Evolutionary conservation across 2,797 vertebrate genomes (phyloP), one percentile per base, ranked within the genome.

Genomic region (Paramormyrops hopkinsi): DNA sequence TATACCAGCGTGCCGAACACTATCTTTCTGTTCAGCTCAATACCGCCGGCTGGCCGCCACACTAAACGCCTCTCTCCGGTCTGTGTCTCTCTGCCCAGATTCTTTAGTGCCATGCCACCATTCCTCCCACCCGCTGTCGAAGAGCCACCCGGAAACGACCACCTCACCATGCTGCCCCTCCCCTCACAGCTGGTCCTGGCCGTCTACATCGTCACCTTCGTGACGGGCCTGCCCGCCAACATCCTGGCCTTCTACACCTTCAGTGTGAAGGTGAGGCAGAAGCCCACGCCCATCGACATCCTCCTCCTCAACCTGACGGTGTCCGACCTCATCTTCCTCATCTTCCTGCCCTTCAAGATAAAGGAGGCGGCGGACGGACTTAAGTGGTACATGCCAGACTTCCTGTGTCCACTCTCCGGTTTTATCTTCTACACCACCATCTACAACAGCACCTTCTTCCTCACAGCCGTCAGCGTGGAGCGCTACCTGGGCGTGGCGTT

Each of bases 401-500:
- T 25, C 6, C 93, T 97, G n/a, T 97, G 97, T 48, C 95, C 96
- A 0, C 73, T 97, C 17, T 96, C 96, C 0, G 93, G 95, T 53
- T 96, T 96, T 90, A 22, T 97, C 90, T 97, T 97, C 94, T 97
- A 96, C 92, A 96, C 97, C 94, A 97, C 96, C 88, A 97, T 97
- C 92, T 97, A 97, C 92, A 96, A 95, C 92, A 97, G 97, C 91
- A 94, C 94, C 41, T 96, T 96, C 90, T 96, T 96, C 90, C 94
- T 97, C 89, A 97, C 96, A 0, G 97, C 95, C 0, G 93, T 97
- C 76, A 96, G 97, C 1, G 94, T 97, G 0, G 97, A 97, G 89
- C 95, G 97, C 46, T 97, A 97, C 92, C 91, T 97, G 17, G 97
- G 96, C 0, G 96, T 97, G 12, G 96, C 96, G 2, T 97, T 94